phyloP scores from a whole-genome alignment of 64 coral and sea anemone species.

The Astreopora myriophthalma region DNA sequence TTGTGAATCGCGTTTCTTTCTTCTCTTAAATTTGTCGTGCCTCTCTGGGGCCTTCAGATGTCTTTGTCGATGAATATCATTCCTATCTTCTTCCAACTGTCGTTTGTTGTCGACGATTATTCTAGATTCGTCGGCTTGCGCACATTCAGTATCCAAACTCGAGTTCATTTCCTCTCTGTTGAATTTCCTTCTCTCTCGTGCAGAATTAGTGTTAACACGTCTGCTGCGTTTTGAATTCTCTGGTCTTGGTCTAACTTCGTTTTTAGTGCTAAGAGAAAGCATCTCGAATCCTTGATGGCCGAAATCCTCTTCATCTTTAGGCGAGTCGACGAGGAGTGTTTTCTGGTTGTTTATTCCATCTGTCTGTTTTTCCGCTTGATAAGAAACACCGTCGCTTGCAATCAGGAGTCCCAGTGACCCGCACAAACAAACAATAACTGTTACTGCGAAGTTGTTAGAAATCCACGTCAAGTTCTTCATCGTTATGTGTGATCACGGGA shows the following conservation, averaged over 20 bases:
- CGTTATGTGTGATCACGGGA: neutral
- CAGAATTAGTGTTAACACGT: neutral
- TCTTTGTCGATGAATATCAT: neutral
- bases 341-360: neutral
- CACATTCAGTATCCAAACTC: neutral
- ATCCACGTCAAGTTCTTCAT: neutral
- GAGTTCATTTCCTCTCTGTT: neutral
- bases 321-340: neutral
- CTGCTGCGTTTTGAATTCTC: neutral
- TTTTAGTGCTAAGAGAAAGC: neutral
- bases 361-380: neutral
- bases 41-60: neutral
- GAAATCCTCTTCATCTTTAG: neutral
- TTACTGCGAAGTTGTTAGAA: neutral
- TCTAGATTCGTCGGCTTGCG: neutral
- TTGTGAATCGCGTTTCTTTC: slow-evolving; percentile 15
- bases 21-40: neutral
- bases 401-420: neutral
- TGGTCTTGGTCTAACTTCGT: neutral
- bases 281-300: neutral
- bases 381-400: neutral
- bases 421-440: neutral
- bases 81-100: neutral
- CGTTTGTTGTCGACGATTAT: neutral
- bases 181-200: neutral